Evolutionary conservation across 1,140 invertebrate species (phyloP), one percentile per base, ranked within the genome.

Genomic region (Chlorops oryzae): DNA sequence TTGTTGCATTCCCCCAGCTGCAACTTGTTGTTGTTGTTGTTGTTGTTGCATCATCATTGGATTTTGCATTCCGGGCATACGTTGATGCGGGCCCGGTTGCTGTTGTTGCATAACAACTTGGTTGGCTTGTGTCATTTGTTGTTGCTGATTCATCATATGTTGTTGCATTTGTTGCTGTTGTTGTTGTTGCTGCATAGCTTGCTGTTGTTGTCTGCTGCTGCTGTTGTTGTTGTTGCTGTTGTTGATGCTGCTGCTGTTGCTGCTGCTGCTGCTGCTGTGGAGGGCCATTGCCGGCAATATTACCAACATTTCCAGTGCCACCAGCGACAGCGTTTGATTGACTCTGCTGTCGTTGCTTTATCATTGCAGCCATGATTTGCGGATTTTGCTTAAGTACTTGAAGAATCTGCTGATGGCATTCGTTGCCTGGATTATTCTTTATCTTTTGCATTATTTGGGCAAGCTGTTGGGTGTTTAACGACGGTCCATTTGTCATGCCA

Each of bases 281-380:
- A 15, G 55, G 58, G 20, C 75, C 72, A 56, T 59, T 68, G 10
- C 59, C 49, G 15, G 72, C 68, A 9, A 57, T 44, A 18, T 62
- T 67, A 22, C 66, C 71, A 35, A 67, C 70, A 45, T 63, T 52
- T 24, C 65, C 47, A 43, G 62, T 52, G 43, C 61, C 65, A 54
- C 67, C 57, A 39, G 59, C 61, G 24, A 54, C 54, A 18, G 61
- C 61, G 65, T 74, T 65, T 5, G 66, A 57, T 59, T 74, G 65
- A 51, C 69, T 71, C 44, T 73, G 67, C 76, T 90, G 85, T 69
- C 89, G 78, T 74, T 95, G 90, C 73, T 94, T 94, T 46, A 98
- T 92, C 65, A 96, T 95, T 41, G 92, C 91, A 47, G 94, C 93
- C 92, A 97, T 97, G 10, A 98, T 78, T 51, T 90, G 90, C 38